phyloP scores from a whole-genome alignment of 1,140 invertebrate species.

The Wasmannia auropunctata region DNA sequence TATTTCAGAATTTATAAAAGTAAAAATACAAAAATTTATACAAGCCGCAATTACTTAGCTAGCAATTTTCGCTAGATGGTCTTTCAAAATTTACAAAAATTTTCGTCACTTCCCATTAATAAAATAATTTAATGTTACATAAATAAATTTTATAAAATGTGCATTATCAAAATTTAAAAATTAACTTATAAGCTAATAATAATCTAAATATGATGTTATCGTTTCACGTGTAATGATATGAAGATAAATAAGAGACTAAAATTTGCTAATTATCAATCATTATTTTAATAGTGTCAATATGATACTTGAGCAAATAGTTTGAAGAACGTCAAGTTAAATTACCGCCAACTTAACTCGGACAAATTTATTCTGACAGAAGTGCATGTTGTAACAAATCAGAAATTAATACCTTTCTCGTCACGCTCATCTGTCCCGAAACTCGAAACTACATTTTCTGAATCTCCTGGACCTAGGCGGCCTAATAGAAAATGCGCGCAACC shows the following conservation, averaged over 20 bases:
- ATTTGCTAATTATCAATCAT: not conserved
- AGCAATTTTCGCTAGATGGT: not conserved
- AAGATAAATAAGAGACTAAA: not conserved
- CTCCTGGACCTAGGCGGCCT: not conserved
- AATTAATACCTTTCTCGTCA: not conserved
- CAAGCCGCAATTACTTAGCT: not conserved
- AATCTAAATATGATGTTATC: not conserved
- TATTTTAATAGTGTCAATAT: not conserved
- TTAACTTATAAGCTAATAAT: not conserved
- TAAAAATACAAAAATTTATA: not conserved
- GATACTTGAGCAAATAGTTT: not conserved
- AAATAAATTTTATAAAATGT: not conserved
- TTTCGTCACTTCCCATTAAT: not conserved
- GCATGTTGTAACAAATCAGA: not conserved
- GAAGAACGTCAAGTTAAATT: not conserved
- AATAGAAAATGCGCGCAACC: slow-evolving; percentile 12
- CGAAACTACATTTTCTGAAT: not conserved
- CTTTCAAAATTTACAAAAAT: not conserved
- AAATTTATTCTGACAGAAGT: not conserved
- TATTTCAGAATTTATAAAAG: not conserved
- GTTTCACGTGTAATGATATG: not conserved
- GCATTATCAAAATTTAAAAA: not conserved
- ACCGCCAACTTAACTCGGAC: not conserved
- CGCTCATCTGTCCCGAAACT: not conserved
- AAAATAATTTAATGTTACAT: not conserved